Evolutionary conservation across 2,113 vertebrate genomes (phyloP), one percentile per base, ranked within the genome.

Genomic region (Alligator mississippiensis): DNA sequence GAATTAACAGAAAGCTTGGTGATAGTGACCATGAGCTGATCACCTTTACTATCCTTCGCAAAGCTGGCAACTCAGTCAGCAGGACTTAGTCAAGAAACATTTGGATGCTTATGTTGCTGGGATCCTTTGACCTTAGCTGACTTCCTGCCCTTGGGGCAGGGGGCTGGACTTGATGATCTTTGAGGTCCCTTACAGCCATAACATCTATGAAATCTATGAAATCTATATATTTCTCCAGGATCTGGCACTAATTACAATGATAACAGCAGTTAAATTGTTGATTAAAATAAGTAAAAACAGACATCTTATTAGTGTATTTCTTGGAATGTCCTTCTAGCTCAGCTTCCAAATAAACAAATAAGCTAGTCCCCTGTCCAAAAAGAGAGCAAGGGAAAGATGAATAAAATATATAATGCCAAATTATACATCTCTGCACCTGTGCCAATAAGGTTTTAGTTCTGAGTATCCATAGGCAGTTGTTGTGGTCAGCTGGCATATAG

Each of bases 241-340:
- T 93, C 88, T 25, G 68, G 76, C 68, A 72, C 88, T 84, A 82
- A 78, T 74, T 4, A 76, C 27, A 81, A 90, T 68, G 47, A 68
- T 74, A 79, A 28, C n/a, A 82, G 55, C 82, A 76, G 47, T 27
- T 87, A 57, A 90, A 90, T 95, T 89, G 85, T n/a, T n/a, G 57
- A 60, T 59, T 34, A 84, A 88, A 95, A 57, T 80, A 64, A 81
- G 55, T 77, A 80, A 91, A 95, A 75, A 3, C 3, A 79, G 22
- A 28, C 75, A 91, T 78, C 1, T 63, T 88, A 94, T 91, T 30
- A 75, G 30, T 66, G 58, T 2, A 12, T 28, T 80, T 85, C 83
- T 87, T 13, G 70, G 83, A 80, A 14, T 28, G 9, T 68, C 58
- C 80, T 57, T 72, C 30, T 12, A 89, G 81, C 68, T 90, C 83